phyloP scores from a whole-genome alignment of 2,113 vertebrate genomes.

The Oryzias woworae region DNA sequence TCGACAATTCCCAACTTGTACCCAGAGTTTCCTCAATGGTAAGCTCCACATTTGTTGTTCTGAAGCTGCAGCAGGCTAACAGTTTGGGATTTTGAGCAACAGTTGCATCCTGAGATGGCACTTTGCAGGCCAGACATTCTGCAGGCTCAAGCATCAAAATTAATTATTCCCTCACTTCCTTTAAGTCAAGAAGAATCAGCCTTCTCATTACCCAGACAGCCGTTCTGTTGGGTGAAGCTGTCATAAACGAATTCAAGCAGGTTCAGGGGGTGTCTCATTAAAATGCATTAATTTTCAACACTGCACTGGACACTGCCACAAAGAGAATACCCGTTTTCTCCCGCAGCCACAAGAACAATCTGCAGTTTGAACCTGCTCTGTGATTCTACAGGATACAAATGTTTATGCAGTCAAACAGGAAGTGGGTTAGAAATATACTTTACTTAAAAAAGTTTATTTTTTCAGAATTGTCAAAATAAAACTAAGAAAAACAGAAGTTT shows the following conservation, averaged over 20 bases:
- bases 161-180: constrained; percentile 29
- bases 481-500: too few species aligned
- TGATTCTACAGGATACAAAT: neutral
- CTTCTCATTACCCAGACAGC: constrained; percentile 35
- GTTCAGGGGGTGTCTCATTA: constrained; percentile 63
- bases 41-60: constrained; percentile 11
- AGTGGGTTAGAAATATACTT: neutral
- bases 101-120: constrained; percentile 31
- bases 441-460: too few species aligned
- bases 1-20: constrained; percentile 42
- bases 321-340: constrained; percentile 16
- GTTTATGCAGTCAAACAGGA: neutral
- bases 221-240: constrained; percentile 18
- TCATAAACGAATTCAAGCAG: constrained; percentile 37
- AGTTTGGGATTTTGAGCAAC: constrained; percentile 35
- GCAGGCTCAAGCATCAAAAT: constrained; percentile 17
- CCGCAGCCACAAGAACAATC: constrained; percentile 7
- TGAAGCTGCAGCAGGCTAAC: constrained; percentile 19
- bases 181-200: constrained; percentile 25
- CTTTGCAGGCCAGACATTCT: constrained; percentile 4
- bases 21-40: constrained; percentile 24
- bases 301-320: constrained; percentile 10
- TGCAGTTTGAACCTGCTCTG: neutral
- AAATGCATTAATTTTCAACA: constrained; percentile 51
- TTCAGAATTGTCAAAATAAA: too few species aligned